Evolutionary conservation across 2,797 vertebrate species (phyloP), one percentile per base, ranked within the genome.

Genomic region (Poeciliopsis turneri): DNA sequence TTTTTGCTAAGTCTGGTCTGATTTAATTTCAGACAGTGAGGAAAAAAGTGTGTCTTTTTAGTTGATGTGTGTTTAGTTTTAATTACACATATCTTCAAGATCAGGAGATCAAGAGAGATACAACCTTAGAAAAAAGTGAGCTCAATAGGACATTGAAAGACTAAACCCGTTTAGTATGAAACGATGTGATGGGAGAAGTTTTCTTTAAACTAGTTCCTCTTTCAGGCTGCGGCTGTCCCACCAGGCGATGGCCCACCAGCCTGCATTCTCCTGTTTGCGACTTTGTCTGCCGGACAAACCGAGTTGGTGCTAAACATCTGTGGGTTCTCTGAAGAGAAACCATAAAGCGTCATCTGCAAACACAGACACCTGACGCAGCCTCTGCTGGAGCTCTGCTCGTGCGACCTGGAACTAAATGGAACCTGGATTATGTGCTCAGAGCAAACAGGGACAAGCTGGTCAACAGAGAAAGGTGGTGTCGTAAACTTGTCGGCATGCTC

Each of bases 391-490:
- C 28, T 12, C n/a, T 33, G 12, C 53, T 33, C 9, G 72, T 89
- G 87, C 80, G 85, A 79, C 73, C 81, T 57, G 75, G 76, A 82
- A 74, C 70, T 45, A 78, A 57, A 79, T 77, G 57, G 79, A 83
- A 76, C 79, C 47, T 41, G 57, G 74, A 77, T 74, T 72, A 77
- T 73, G 74, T 80, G 82, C 57, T 41, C 69, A 57, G 43, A 74
- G 76, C 89, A 88, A 90, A 89, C 87, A 89, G 4, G 4, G 64
- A 71, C 25, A 43, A 84, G 72, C 78, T 28, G 33, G 72, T 75
- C 74, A 87, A 80, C 72, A 82, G 36, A 16, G 69, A 36, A 72
- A 23, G 23, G 76, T 77, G 77, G 70, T 16, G 79, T 77, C 57
- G 76, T 92, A 84, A 92, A 88, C 43, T 51, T 72, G 41, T 81